phyloP scores from a whole-genome alignment of 2,888 invertebrate genomes.

The Athrips mouffetella region DNA sequence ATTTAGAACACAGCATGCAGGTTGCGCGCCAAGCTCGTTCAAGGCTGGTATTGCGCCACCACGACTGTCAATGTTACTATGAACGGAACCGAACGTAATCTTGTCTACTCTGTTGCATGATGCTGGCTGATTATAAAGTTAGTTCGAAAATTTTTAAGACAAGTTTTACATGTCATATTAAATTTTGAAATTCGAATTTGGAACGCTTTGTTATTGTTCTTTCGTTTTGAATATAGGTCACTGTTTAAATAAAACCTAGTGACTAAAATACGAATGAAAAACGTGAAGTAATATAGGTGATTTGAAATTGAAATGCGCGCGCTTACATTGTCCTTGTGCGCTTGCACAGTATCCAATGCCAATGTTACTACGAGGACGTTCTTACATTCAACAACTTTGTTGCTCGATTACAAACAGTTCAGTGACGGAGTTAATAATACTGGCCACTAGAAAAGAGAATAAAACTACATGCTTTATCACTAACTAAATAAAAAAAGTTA shows the following conservation, averaged over 20 bases:
- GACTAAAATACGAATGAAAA: no score
- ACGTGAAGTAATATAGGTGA: not conserved
- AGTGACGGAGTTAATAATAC: no score
- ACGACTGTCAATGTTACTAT: slow-evolving; percentile 12
- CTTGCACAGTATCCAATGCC: not conserved
- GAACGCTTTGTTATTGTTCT: not conserved
- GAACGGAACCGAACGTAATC: slow-evolving; percentile 2
- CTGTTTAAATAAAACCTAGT: no score
- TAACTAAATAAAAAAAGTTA: no score
- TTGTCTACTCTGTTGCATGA: slow-evolving; percentile 4
- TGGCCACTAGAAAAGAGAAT: no score
- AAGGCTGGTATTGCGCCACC: slow-evolving; percentile 57
- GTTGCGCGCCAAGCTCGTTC: slow-evolving; percentile 47
- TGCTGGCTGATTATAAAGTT: slow-evolving; percentile 8
- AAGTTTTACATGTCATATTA: no score
- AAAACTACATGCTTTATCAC: no score
- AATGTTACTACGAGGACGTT: not conserved
- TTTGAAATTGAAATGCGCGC: not conserved
- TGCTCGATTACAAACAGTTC: no score
- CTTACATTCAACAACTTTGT: no score
- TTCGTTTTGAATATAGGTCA: no score
- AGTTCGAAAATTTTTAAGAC: slow-evolving; percentile 7
- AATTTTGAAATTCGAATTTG: not conserved
- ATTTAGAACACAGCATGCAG: slow-evolving; percentile 27
- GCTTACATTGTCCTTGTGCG: not conserved